phyloP scores from a whole-genome alignment of 2,113 vertebrate species.

The Bombycilla garrulus region DNA sequence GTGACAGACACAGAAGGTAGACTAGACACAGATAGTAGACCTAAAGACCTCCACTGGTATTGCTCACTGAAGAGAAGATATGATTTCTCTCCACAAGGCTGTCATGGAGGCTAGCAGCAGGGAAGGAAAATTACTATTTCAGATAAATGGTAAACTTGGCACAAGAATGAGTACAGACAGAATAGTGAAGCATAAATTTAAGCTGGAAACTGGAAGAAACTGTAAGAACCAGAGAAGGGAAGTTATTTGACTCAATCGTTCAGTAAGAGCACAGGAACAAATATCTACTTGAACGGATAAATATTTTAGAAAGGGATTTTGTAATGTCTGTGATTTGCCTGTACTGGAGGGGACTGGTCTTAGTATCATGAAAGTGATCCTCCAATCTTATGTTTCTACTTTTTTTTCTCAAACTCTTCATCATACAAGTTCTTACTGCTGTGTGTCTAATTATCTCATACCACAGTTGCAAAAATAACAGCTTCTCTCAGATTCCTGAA shows the following conservation, averaged over 20 bases:
- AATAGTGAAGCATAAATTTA: background rate
- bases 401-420: background rate
- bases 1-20: background rate
- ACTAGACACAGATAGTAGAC: background rate
- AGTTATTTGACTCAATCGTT: background rate
- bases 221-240: background rate
- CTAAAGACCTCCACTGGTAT: background rate
- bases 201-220: background rate
- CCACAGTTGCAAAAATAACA: background rate
- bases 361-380: background rate
- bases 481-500: background rate
- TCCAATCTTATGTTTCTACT: background rate
- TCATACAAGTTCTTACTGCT: background rate
- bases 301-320: background rate
- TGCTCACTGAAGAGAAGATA: background rate
- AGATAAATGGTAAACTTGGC: background rate
- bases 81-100: background rate
- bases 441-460: background rate
- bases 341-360: background rate
- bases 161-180: background rate
- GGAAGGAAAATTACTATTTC: background rate
- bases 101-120: background rate
- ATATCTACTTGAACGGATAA: background rate
- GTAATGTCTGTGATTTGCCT: background rate
- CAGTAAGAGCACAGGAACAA: background rate